phyloP scores from a whole-genome alignment of 2,797 vertebrate genomes.

The Falco columbarius region DNA sequence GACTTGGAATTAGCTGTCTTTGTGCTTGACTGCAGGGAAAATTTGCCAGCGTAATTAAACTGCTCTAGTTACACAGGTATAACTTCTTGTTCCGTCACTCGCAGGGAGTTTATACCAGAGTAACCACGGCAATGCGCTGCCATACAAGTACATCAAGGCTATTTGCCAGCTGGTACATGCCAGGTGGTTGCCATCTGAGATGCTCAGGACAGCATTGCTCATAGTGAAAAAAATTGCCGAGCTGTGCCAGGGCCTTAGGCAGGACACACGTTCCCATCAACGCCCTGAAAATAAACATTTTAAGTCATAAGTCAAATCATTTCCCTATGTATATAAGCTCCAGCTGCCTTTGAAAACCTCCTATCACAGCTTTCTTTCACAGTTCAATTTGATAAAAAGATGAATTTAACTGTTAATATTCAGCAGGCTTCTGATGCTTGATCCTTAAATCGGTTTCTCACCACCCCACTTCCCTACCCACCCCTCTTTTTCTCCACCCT shows the following conservation, averaged over 20 bases:
- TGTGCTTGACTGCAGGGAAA: background rate
- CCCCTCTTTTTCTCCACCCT: background rate
- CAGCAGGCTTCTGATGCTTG: background rate
- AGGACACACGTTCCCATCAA: conserved; percentile 2
- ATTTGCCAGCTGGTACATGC: conserved; percentile 26
- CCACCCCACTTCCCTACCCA: background rate
- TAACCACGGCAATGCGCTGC: background rate
- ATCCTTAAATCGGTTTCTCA: background rate
- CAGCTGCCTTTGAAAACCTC: background rate
- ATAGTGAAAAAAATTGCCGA: background rate
- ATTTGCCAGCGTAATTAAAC: conserved; percentile 5
- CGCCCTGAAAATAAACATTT: conserved; percentile 35
- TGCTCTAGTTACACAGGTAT: background rate
- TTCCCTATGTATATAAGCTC: background rate
- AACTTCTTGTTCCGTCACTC: background rate
- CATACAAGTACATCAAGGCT: background rate
- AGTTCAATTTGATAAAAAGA: background rate
- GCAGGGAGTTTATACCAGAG: background rate
- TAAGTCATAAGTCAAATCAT: background rate
- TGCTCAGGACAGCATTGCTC: background rate
- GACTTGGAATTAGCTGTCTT: background rate
- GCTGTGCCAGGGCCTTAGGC: conserved; percentile 13
- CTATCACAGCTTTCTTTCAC: background rate
- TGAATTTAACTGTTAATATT: background rate
- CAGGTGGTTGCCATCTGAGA: conserved; percentile 36